These are phyloP conservation scores for Suncus etruscus DNA, from an alignment of 2,113 vertebrate species.

Conservation along the genomic window DNA sequence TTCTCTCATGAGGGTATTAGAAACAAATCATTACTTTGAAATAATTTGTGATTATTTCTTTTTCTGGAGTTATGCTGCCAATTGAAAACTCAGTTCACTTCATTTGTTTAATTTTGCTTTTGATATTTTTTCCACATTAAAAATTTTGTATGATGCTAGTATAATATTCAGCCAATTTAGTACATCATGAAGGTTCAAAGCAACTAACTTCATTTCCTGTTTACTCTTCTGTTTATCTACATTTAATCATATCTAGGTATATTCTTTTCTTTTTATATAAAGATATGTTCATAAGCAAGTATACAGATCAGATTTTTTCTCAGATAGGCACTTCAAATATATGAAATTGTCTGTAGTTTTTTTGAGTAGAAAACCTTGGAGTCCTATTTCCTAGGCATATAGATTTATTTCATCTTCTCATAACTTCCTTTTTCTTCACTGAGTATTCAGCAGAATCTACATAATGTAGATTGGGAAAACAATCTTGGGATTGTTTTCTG, in stretches of 20 bases:
- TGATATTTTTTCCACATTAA: background rate
- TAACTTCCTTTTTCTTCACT: background rate
- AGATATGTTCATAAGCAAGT: no score
- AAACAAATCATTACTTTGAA: background rate
- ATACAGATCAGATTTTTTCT: background rate
- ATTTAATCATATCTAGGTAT: no score
- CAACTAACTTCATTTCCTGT: no score
- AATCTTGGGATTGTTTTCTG: background rate
- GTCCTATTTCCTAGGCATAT: fast-evolving
- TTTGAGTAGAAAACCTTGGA: background rate
- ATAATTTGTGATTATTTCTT: background rate
- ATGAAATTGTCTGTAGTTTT: background rate
- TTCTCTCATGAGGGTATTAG: background rate
- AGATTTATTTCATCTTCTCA: background rate
- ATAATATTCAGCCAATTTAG: background rate
- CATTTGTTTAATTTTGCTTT: slow-evolving; percentile 12
- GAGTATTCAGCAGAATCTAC: fast-evolving
- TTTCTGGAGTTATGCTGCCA: background rate
- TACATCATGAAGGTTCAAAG: background rate
- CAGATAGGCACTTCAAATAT: background rate
- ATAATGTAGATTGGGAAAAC: background rate
- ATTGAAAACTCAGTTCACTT: background rate
- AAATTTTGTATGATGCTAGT: background rate
- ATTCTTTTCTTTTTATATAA: no score
- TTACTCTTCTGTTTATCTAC: no score